Evolutionary conservation across 2,797 vertebrate species (phyloP), one percentile per base, ranked within the genome.

Genomic region (Karalla daura): DNA sequence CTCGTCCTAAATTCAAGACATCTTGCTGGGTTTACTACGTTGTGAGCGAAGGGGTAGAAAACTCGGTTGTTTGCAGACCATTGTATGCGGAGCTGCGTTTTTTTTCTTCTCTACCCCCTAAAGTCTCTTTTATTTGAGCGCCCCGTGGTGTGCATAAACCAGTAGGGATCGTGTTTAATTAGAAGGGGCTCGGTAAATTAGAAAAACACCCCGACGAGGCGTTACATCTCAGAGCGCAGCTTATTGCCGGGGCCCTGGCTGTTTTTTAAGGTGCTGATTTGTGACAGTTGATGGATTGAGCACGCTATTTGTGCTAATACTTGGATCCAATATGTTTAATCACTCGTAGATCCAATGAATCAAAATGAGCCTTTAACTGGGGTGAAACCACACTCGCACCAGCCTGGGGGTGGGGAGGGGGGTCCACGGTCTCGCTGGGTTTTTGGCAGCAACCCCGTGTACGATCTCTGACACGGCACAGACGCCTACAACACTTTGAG

Each of bases 391-490:
- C 84, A 78, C 58, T 63, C 56, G 15, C 36, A 49, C 39, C 63
- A 74, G 46, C 79, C 54, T 45, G 51, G 53, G 35, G n/a, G n/a
- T n/a, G n/a, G n/a, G n/a, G n/a, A n/a, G n/a, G n/a, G 51, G 65
- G 65, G 56, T 74, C 65, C 40, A 28, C 60, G 47, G 64, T 70
- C 50, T 76, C 35, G 35, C 64, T 80, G 76, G 65, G 62, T 70
- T 51, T 71, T 78, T 84, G 77, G 80, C 76, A 82, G 28, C 51
- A n/a, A n/a, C 41, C 27, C 67, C 51, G 12, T 0, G 4, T 53
- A 75, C 71, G 70, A 69, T 82, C 52, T 52, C 49, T 79, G 76
- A 88, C 69, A 84, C 53, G 63, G 63, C 39, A 72, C 78, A 90
- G 75, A 74, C 65, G 17, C 69, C 43, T 36, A 15, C 54, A 24